These are phyloP conservation scores for Nomada lathburiana DNA, from an alignment of 2,888 invertebrate genomes.

Conservation along the genomic window DNA sequence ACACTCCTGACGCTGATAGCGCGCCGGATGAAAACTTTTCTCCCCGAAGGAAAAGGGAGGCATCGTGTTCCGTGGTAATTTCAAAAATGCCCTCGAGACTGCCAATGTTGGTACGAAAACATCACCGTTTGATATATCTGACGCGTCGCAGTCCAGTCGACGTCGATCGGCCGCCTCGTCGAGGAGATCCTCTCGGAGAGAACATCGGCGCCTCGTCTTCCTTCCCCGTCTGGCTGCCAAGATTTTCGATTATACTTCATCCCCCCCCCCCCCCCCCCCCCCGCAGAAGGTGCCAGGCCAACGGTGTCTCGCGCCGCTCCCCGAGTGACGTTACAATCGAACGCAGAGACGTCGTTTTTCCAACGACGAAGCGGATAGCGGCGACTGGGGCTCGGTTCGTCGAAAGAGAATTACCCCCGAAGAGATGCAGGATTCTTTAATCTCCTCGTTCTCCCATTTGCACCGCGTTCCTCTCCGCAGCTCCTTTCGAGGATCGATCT, in stretches of 20 bases:
- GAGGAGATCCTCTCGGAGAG: not conserved
- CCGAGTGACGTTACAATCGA: no score
- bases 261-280: no score
- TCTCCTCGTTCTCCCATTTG: not conserved
- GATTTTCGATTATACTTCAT: not conserved
- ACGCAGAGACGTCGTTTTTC: not conserved
- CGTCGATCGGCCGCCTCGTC: not conserved
- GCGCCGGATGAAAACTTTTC: not conserved
- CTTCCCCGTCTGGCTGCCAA: not conserved
- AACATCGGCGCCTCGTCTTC: not conserved
- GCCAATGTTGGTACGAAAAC: not conserved
- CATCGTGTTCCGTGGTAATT: constrained; percentile 2
- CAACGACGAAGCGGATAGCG: not conserved
- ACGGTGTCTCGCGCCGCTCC: not conserved
- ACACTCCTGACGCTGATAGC: constrained; percentile 26
- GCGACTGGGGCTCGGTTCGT: not conserved
- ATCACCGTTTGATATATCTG: not conserved
- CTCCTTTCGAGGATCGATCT: not conserved
- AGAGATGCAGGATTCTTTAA: not conserved
- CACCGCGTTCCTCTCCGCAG: not conserved
- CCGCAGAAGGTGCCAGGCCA: not conserved
- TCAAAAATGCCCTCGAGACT: constrained; percentile 21
- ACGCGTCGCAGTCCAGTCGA: no score
- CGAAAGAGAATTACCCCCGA: not conserved
- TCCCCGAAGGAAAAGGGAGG: no score